Base-by-base conservation (phyloP, 1,140 invertebrate species). In the Proctacanthus coquilletti region DNA sequence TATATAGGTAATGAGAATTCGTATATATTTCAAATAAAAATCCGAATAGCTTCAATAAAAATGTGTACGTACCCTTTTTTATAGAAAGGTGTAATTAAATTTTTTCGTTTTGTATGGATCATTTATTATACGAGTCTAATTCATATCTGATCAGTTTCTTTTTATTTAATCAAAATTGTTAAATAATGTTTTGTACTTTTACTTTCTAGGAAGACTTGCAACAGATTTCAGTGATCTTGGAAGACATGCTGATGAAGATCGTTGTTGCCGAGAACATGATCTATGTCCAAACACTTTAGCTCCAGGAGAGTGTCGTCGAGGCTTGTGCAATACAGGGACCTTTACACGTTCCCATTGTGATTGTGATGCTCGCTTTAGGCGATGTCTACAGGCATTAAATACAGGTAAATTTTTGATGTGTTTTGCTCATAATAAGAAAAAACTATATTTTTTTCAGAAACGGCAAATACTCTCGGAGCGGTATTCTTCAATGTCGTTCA, bases 231-330 rank as follows among this genome's bases (percentile, higher is more conserved):
- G 72, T 19, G 80, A 84, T 25, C 53, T 84, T 17, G 80, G 80
- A 0, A 49, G 59, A 4, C 71, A 78, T 48, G 40, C 52, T 0
- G 65, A 69, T 15, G 74, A 80, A 40, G 81, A 85, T 52, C 58
- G 60, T 1, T 86, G 81, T 44, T 84, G 82, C 50, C 65, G 81
- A 14, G 72, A 77, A 40, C 82, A 87, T 50, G 82, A 87, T 56
- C 66, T 73, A 45, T 87, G 83, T 43, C 70, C 72, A 2, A 61
- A 69, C 37, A 68, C 64, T 8, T 60, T 81, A 21, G 51, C 48
- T n/a, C 64, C 68, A 2, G 66, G 70, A 8, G 58, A 74, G 37
- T 79, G 76, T 42, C 64, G 67, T 25, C 64, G 72, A 32, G 74
- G 75, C 0, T 66, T 80, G 18, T 78, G 75, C 51, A 82, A 82